These are phyloP conservation scores for Scomber scombrus DNA, from an alignment of 2,113 vertebrate genomes.

Conservation along the genomic window DNA sequence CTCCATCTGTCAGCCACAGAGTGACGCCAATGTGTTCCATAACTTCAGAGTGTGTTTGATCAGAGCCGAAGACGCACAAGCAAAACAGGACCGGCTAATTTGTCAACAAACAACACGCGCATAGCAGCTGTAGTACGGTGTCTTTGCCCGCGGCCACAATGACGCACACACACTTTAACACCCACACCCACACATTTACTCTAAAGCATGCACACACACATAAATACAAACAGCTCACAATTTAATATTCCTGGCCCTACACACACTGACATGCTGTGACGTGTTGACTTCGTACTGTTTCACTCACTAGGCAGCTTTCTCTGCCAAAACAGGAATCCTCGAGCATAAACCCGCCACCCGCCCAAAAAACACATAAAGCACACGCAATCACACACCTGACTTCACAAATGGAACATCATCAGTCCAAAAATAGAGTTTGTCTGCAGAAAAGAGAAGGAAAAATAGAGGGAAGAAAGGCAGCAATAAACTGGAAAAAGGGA, in stretches of 20 bases:
- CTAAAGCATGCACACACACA: conserved; percentile 27
- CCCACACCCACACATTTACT: conserved; percentile 47
- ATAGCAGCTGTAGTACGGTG: conserved; percentile 63
- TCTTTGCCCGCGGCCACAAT: conserved; percentile 21
- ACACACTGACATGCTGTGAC: conserved; percentile 67
- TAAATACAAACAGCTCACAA: conserved; percentile 31
- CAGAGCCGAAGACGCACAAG: conserved; percentile 28
- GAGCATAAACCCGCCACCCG: conserved; percentile 56
- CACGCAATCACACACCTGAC: conserved; percentile 20
- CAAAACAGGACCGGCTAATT: conserved; percentile 63
- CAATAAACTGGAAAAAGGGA: conserved; percentile 49
- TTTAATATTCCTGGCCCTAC: conserved; percentile 61
- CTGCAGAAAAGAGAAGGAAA: conserved; percentile 29
- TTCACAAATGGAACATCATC: conserved; percentile 49
- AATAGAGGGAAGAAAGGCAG: not conserved
- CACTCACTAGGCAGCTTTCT: conserved; percentile 76
- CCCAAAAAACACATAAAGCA: conserved; percentile 49
- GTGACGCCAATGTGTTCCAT: conserved; percentile 55
- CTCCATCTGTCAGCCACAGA: conserved; percentile 57
- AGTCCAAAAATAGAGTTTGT: conserved; percentile 50
- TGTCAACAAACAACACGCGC: conserved; percentile 78
- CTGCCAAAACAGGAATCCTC: conserved; percentile 68
- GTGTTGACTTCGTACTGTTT: conserved; percentile 62
- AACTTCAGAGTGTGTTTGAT: conserved; percentile 54
- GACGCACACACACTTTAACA: conserved; percentile 53